Evolutionary conservation across 1,140 invertebrate genomes (phyloP).

Genomic region (Stegodyphus mimosarum): DNA sequence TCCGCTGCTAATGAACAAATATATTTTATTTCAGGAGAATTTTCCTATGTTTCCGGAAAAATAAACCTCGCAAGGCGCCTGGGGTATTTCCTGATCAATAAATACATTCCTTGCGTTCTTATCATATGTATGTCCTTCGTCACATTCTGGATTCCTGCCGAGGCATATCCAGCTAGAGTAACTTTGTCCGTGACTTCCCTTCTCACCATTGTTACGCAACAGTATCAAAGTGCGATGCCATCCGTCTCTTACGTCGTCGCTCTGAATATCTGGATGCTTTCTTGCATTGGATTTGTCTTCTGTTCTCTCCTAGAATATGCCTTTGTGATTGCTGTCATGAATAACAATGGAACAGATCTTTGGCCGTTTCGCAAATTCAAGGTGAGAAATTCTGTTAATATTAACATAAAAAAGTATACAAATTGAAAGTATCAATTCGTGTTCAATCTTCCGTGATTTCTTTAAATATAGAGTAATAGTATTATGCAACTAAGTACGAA

Average conservation of each 20-base stretch:
- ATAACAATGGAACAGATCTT: slow-evolving; percentile 65
- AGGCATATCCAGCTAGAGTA: slow-evolving; percentile 62
- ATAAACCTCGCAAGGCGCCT: slow-evolving; percentile 55
- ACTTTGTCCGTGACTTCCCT: slow-evolving; percentile 75
- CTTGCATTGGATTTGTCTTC: slow-evolving; percentile 87
- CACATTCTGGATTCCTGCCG: slow-evolving; percentile 62
- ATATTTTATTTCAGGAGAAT: slow-evolving; percentile 44
- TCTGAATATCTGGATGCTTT: slow-evolving; percentile 72
- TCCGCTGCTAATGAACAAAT: too few relatives aligned
- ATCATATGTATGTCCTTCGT: slow-evolving; percentile 61
- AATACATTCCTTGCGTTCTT: slow-evolving; percentile 61
- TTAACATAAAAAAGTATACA: too few relatives aligned
- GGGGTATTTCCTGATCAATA: slow-evolving; percentile 62
- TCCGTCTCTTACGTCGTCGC: slow-evolving; percentile 72
- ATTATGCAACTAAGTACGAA: too few relatives aligned
- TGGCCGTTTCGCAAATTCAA: slow-evolving; percentile 44
- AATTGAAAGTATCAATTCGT: too few relatives aligned
- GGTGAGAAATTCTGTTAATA: not conserved
- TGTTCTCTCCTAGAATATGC: slow-evolving; percentile 86
- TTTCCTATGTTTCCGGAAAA: slow-evolving; percentile 55
- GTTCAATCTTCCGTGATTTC: too few relatives aligned
- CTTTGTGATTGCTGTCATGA: slow-evolving; percentile 92
- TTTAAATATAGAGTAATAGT: too few relatives aligned
- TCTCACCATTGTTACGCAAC: slow-evolving; percentile 76
- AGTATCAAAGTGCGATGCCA: slow-evolving; percentile 69